Conservation (phyloP, 53 echinoderm and acorn worm species). For the Temnopleurus reevesii region DNA sequence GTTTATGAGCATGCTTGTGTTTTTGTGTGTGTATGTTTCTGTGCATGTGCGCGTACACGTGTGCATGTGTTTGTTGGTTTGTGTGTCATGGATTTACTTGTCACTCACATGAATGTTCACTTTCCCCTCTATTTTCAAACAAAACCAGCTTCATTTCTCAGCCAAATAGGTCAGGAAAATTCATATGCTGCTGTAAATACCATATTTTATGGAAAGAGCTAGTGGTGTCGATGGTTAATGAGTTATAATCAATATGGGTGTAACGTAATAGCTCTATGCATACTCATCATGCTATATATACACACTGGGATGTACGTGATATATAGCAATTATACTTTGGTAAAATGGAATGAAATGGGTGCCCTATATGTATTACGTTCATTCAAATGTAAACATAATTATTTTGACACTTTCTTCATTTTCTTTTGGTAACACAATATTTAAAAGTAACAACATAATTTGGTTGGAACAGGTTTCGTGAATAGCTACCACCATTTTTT, state of each 20-base stretch:
- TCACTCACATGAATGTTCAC: too few species aligned
- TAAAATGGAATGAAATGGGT: neutral
- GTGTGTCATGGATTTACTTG: too few species aligned
- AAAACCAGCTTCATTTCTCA: too few species aligned
- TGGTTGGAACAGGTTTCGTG: too few species aligned
- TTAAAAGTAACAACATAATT: neutral
- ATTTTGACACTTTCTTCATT: neutral
- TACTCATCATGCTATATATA: neutral
- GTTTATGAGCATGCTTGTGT: too few species aligned
- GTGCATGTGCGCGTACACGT: too few species aligned
- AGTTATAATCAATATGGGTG: neutral
- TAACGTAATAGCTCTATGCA: neutral
- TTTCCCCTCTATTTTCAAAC: too few species aligned
- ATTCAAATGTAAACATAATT: neutral
- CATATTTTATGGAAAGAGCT: neutral
- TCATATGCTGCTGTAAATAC: neutral
- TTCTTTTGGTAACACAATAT: neutral
- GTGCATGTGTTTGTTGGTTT: too few species aligned
- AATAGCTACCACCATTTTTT: too few species aligned
- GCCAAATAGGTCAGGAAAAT: too few species aligned
- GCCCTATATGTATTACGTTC: neutral
- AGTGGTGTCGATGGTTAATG: neutral
- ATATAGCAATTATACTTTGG: neutral
- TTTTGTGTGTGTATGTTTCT: too few species aligned
- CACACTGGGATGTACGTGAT: neutral